These are phyloP conservation scores for Proteles cristata DNA, from an alignment of 2,113 vertebrate genomes.

Conservation along the genomic window DNA sequence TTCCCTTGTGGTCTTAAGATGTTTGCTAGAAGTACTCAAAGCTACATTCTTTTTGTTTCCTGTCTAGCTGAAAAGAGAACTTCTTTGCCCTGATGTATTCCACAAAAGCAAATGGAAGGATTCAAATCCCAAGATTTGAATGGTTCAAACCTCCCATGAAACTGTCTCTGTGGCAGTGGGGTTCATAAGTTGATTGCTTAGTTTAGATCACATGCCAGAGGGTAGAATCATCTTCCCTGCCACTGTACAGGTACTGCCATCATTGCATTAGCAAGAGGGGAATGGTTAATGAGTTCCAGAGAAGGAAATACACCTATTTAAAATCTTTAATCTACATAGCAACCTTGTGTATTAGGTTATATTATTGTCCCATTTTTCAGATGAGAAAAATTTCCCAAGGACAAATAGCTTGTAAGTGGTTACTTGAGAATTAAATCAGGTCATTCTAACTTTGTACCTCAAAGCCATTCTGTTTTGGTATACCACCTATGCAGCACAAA, in stretches of 20 bases:
- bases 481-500: background rate
- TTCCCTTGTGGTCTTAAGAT: background rate
- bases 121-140: background rate
- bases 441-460: constrained; percentile 15
- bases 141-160: background rate
- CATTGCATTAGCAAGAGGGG: background rate
- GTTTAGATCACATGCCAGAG: background rate
- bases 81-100: background rate
- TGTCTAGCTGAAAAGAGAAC: background rate
- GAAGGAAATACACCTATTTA: background rate
- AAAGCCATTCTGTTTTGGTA: constrained; percentile 15
- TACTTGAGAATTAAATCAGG: constrained; percentile 39
- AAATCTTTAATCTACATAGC: background rate
- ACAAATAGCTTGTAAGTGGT: background rate
- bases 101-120: background rate
- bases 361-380: constrained; percentile 24
- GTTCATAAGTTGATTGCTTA: background rate
- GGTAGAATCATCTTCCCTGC: background rate
- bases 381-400: constrained; percentile 22
- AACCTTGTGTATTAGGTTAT: background rate
- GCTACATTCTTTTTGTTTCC: background rate
- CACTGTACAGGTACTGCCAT: background rate
- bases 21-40: background rate
- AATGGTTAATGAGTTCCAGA: background rate
- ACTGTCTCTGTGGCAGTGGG: background rate